These are phyloP conservation scores for Orthochromis indermauri DNA, from an alignment of 2,113 vertebrate genomes.

Conservation along the genomic window DNA sequence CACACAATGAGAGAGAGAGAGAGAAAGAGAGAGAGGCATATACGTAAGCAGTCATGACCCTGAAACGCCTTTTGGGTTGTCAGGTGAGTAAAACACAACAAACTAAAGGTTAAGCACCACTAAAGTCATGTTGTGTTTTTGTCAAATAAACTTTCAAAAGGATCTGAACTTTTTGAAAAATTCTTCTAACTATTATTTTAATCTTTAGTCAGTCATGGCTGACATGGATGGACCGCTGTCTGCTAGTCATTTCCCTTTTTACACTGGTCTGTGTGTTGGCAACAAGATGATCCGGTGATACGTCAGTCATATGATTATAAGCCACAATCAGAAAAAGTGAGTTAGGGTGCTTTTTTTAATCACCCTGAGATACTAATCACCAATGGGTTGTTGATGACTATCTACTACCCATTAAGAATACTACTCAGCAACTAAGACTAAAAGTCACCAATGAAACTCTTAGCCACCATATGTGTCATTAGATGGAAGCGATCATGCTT, in stretches of 20 bases:
- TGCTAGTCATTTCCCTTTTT: slow-evolving; percentile 13
- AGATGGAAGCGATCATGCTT: not conserved
- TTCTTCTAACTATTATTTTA: not conserved
- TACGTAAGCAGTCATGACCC: not conserved
- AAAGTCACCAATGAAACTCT: not conserved
- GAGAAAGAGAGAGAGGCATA: not conserved
- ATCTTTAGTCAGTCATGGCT: not conserved
- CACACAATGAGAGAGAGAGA: not conserved
- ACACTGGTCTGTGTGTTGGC: not conserved
- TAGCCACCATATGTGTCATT: not conserved
- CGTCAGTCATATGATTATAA: not conserved
- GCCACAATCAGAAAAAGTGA: not conserved
- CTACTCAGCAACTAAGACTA: not conserved
- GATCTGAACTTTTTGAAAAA: not conserved
- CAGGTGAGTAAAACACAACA: not conserved
- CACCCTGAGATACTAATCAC: not conserved
- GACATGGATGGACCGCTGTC: not conserved
- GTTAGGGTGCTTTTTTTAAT: not conserved
- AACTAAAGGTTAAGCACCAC: not conserved
- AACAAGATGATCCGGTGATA: not conserved
- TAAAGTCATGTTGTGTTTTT: not conserved
- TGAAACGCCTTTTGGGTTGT: not conserved
- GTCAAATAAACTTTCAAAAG: not conserved
- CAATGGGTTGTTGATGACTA: not conserved
- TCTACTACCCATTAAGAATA: not conserved